Conservation (phyloP, 2,888 invertebrate genomes). For the Drosophila macrothrix region DNA sequence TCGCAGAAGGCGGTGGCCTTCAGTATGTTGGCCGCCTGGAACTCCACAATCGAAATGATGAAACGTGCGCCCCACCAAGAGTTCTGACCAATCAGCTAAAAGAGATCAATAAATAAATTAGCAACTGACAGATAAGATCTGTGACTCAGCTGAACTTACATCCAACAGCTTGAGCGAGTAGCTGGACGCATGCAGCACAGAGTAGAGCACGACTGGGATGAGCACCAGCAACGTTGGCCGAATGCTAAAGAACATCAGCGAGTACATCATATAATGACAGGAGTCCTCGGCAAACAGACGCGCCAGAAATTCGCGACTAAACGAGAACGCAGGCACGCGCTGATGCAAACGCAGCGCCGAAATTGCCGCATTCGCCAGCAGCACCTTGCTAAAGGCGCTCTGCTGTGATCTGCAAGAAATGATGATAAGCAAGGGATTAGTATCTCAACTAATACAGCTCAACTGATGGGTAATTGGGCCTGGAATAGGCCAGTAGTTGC, state of each 20-base stretch:
- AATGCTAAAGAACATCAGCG: conserved; percentile 96
- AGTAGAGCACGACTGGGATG: conserved; percentile 96
- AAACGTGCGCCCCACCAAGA: conserved; percentile 95
- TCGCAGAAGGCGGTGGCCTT: conserved; percentile 96
- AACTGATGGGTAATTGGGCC: neutral
- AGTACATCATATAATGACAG: conserved; percentile 98
- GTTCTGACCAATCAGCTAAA: conserved; percentile 95
- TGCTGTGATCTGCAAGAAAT: conserved; percentile 88
- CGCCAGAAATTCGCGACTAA: conserved; percentile 93
- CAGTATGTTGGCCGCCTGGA: conserved; percentile 95
- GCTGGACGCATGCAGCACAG: conserved; percentile 95
- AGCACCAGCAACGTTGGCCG: conserved; percentile 95
- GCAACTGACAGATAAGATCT: neutral
- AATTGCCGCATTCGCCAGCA: conserved; percentile 97
- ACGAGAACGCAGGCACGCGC: conserved; percentile 92
- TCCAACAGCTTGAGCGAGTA: conserved; percentile 95
- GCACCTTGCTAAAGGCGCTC: conserved; percentile 95
- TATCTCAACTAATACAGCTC: neutral
- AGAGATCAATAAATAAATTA: conserved; percentile 38
- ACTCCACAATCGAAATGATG: conserved; percentile 94
- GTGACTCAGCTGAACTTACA: conserved; percentile 87
- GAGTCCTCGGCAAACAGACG: conserved; percentile 95
- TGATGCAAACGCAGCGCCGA: conserved; percentile 98
- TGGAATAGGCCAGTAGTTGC: neutral
- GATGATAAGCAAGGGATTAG: neutral